Evolutionary conservation across 2,113 vertebrate species (phyloP), one percentile per base, ranked within the genome.

Genomic region (Morphnarchus princeps): DNA sequence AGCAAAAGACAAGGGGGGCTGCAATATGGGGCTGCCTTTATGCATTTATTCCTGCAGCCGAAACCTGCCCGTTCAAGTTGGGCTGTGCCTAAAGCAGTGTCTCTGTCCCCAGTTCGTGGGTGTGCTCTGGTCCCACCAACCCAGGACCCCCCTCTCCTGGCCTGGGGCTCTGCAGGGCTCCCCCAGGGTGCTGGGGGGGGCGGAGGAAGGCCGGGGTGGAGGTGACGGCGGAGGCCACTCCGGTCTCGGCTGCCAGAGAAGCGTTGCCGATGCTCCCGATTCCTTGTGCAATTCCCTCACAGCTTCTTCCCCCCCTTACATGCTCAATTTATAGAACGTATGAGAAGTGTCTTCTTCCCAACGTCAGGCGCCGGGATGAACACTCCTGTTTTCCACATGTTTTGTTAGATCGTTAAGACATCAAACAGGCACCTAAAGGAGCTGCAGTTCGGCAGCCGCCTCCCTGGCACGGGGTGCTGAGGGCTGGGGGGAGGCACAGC

Each of bases 211-310:
- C 29, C 4, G 12, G 32, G 61, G 1, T 11, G 47, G 49, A 26
- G 78, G 38, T 49, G 78, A 11, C 16, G 3, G 42, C 0, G 1
- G 26, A 42, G 31, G 19, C 8, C 4, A 22, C 38, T 4, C 10
- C 1, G 0, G 6, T 11, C 50, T 58, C 3, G 1, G 55, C 63
- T 78, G 69, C 43, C 42, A 13, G 62, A 36, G 78, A 50, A 25
- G 29, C 5, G 0, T 15, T 32, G 69, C 26, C 1, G 0, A 2
- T 10, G 47, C 13, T 66, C 36, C 58, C 2, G 0, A 4, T 42
- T n/a, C 40, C 69, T n/a, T 4, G 2, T 6, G 40, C 1, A 10
- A 19, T 36, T 42, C 66, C 36, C 16, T 13, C 54, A 16, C 32
- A 7, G 11, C 26, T 28, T 55, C 26, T 24, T 55, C 45, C 58